Conservation (phyloP, 1,140 invertebrate species). For the Neocloeon triangulifer region DNA sequence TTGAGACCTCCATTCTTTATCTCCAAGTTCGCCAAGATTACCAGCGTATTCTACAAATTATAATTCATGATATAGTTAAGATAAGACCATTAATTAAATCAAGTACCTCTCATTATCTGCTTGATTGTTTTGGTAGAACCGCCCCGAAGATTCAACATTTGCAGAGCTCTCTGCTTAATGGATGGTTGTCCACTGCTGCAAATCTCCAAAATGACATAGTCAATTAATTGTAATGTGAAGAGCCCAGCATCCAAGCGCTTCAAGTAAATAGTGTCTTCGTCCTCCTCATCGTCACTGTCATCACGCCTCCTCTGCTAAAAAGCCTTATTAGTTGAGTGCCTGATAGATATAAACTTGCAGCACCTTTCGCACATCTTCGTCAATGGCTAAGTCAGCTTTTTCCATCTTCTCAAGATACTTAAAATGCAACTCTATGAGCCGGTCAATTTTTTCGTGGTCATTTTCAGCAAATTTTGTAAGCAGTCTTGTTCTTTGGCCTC, state of each 20-base stretch:
- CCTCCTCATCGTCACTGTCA: slow-evolving; percentile 33
- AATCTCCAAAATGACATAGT: slow-evolving; percentile 87
- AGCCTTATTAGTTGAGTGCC: too few species aligned
- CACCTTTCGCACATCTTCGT: slow-evolving; percentile 29
- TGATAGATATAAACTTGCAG: slow-evolving; percentile 7
- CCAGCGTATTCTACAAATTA: slow-evolving; percentile 63
- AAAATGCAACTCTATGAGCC: slow-evolving; percentile 88
- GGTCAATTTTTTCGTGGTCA: slow-evolving; percentile 94
- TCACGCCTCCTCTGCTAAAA: slow-evolving; percentile 17
- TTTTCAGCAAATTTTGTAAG: slow-evolving; percentile 95
- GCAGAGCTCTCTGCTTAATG: slow-evolving; percentile 70
- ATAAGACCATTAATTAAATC: slow-evolving; percentile 7
- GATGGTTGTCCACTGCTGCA: slow-evolving; percentile 49
- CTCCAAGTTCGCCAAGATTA: slow-evolving; percentile 74
- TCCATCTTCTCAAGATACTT: slow-evolving; percentile 92
- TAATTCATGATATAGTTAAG: slow-evolving; percentile 7
- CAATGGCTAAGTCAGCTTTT: slow-evolving; percentile 53
- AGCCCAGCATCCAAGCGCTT: slow-evolving; percentile 75
- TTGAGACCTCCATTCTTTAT: slow-evolving; percentile 58
- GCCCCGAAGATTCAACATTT: slow-evolving; percentile 71
- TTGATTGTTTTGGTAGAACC: slow-evolving; percentile 85
- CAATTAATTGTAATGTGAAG: slow-evolving; percentile 87
- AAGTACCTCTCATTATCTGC: slow-evolving; percentile 72
- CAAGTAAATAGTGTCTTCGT: slow-evolving; percentile 71
- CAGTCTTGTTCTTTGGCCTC: slow-evolving; percentile 69